Evolutionary conservation across 2,797 vertebrate species (phyloP), one percentile per base, ranked within the genome.

Genomic region (Falco columbarius): DNA sequence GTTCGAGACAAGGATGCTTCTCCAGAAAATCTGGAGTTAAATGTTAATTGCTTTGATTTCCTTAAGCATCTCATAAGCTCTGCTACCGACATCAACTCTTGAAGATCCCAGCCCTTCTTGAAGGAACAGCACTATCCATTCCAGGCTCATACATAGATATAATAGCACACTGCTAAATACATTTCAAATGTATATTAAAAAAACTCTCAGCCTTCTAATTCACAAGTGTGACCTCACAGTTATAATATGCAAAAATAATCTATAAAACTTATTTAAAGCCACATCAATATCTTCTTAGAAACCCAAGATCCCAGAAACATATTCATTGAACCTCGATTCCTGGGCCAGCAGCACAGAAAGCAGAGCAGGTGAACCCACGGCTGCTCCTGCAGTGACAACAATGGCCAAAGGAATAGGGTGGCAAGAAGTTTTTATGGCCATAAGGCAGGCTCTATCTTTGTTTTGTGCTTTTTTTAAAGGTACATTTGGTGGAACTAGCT

Each of bases 341-440:
- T 75, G 42, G 32, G 24, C 42, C 51, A 84, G 30, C 22, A 61
- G 38, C 56, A 52, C 8, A 47, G 65, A 26, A 73, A 81, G 13
- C 26, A 8, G 61, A 83, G 30, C 63, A 77, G n/a, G 38, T 4
- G 3, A 34, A 34, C 24, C 56, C 38, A 10, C 0, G 14, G 34
- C 2, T 8, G 32, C 27, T 81, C 26, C 29, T 0, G 1, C 27
- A 56, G 29, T 29, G 17, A 74, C 3, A 3, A 13, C 1, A 7
- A 51, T 7, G n/a, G 16, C 59, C 2, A 12, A 88, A 77, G 24
- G 16, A 58, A 72, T 36, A 62, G 14, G 52, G 38, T 0, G 1
- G 16, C 10, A 62, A 55, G 20, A 59, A n/a, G 36, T 2, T 73
- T 84, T 81, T 36, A 47, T 29, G 32, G 54, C 6, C 89, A 4